Conservation (phyloP, 2,888 invertebrate species). For the Meteorus cinctellus region DNA sequence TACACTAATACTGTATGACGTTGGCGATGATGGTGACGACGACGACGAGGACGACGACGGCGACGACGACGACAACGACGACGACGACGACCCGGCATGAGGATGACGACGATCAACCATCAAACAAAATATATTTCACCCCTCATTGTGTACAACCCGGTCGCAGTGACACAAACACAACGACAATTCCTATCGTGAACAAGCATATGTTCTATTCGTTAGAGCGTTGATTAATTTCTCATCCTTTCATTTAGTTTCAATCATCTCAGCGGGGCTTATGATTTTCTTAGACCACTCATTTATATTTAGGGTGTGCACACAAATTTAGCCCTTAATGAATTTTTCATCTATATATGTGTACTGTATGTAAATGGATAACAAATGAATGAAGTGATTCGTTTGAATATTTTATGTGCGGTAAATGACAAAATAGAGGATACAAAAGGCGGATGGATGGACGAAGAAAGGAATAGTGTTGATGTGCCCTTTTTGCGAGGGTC, state of each 20-base stretch:
- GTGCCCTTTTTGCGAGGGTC: slow-evolving; percentile 22
- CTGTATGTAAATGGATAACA: neutral
- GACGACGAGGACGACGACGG: slow-evolving; percentile 69
- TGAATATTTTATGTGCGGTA: neutral
- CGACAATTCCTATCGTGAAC: slow-evolving; percentile 45
- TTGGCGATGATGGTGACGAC: slow-evolving; percentile 60
- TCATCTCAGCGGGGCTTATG: neutral
- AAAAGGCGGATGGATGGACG: neutral
- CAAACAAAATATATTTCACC: slow-evolving; percentile 69
- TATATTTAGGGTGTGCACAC: neutral
- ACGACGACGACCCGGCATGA: slow-evolving; percentile 62
- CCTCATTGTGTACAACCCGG: slow-evolving; percentile 51
- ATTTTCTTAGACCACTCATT: neutral
- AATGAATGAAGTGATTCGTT: neutral
- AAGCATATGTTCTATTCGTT: slow-evolving; percentile 68
- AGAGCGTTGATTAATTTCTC: slow-evolving; percentile 66
- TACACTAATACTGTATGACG: slow-evolving; percentile 6
- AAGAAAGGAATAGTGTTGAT: slow-evolving; percentile 19
- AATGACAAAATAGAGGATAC: neutral
- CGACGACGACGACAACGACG: slow-evolving; percentile 70
- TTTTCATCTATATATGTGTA: neutral
- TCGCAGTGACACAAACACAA: slow-evolving; percentile 39
- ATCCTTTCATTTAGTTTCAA: slow-evolving; percentile 19
- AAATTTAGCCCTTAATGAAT: neutral
- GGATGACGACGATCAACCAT: slow-evolving; percentile 70